Percentiles rank a stretch among this genome's conserved stretches.
These are phyloP conservation scores for Macrotus californicus DNA, from an alignment of 2,113 vertebrate species.

Conservation along the genomic window DNA sequence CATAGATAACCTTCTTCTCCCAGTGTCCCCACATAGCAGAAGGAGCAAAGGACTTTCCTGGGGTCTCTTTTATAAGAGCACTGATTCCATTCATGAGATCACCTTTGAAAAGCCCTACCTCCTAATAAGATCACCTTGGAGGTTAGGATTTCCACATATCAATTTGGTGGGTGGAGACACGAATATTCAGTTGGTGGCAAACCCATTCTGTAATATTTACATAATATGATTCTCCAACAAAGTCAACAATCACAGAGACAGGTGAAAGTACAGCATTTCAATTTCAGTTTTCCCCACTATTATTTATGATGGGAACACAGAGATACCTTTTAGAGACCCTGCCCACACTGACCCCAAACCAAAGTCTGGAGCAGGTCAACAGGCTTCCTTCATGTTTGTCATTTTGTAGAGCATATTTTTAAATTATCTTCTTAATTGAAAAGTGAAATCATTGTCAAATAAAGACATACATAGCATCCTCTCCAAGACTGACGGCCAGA, in stretches of 20 bases:
- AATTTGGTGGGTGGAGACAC: no score
- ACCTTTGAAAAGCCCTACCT: not conserved
- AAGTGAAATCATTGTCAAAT: constrained; percentile 39
- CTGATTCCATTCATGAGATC: not conserved
- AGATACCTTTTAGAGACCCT: fast-evolving
- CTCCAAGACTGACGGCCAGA: not conserved
- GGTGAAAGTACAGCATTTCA: not conserved
- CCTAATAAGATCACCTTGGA: not conserved
- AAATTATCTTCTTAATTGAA: not conserved
- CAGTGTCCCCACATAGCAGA: not conserved
- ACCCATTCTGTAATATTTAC: not conserved
- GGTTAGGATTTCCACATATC: not conserved
- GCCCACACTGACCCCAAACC: not conserved
- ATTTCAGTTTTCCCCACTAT: not conserved
- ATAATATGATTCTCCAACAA: not conserved
- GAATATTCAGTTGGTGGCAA: not conserved
- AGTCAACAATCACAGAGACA: not conserved
- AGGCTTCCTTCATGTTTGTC: not conserved
- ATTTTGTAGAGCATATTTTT: not conserved
- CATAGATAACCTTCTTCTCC: not conserved
- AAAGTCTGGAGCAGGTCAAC: not conserved
- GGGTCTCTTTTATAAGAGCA: not conserved
- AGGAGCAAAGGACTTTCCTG: not conserved
- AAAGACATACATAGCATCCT: not conserved
- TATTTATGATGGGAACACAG: not conserved